A percentile compares a stretch with the other conserved stretches of the same genome.
phyloP scores from a whole-genome alignment of 2,888 invertebrate genomes.

The Blastobasis lacticolella region DNA sequence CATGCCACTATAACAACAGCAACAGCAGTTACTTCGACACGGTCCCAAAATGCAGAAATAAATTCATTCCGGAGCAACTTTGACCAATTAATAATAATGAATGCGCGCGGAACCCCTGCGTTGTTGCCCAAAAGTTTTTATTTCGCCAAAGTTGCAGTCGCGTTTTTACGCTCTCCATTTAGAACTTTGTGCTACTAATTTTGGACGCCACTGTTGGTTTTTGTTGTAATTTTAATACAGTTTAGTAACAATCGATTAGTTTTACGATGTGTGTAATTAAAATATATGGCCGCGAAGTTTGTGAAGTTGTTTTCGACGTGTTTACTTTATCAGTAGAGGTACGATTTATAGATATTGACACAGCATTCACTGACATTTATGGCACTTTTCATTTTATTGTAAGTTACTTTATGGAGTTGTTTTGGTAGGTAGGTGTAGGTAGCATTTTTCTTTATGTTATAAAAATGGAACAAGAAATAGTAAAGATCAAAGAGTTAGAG shows the following conservation, averaged over 20 bases:
- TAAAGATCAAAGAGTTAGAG: too few species aligned
- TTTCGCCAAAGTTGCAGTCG: slow-evolving; percentile 54
- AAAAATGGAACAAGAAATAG: too few species aligned
- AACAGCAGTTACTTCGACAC: slow-evolving; percentile 37
- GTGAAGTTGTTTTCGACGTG: not conserved
- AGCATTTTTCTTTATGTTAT: too few species aligned
- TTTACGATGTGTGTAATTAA: slow-evolving; percentile 61
- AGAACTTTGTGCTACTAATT: slow-evolving; percentile 42
- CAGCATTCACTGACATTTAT: too few species aligned
- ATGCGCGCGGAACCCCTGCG: slow-evolving; percentile 46
- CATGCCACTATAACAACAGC: slow-evolving; percentile 17
- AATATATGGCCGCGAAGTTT: slow-evolving; percentile 17
- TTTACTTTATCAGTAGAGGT: too few species aligned
- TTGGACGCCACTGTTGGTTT: slow-evolving; percentile 38
- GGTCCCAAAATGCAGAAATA: slow-evolving; percentile 48
- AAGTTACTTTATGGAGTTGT: too few species aligned
- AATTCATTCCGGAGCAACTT: slow-evolving; percentile 56
- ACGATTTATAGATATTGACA: too few species aligned
- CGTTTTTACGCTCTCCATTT: slow-evolving; percentile 31
- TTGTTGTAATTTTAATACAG: slow-evolving; percentile 42
- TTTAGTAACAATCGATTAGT: slow-evolving; percentile 53
- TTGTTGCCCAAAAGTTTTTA: slow-evolving; percentile 50
- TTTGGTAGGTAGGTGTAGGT: too few species aligned
- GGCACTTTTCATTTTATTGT: too few species aligned
- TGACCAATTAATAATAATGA: slow-evolving; percentile 65